Base-by-base conservation (phyloP, 2,888 invertebrate species). In the Carcina quercana region DNA sequence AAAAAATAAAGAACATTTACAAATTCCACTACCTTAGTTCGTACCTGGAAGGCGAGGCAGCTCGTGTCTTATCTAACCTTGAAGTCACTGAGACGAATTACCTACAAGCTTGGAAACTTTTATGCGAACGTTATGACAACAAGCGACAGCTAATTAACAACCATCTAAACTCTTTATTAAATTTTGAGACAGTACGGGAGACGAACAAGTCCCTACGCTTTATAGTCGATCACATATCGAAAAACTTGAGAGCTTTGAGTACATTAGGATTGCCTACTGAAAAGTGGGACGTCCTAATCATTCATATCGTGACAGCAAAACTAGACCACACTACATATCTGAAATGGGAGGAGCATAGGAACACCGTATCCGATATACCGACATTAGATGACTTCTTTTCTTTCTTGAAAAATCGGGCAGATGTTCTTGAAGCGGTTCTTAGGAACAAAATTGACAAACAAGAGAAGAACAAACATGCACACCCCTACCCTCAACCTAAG, bases 211-310 rank as follows among this genome's bases (percentile, higher is more conserved):
- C 32, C 4, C 12, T 43, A 10, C 15, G 40, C 3, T 33, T 15
- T 25, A 3, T 43, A 2, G 27, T 38, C 5, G 43, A 43, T 19
- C 20, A 29, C 17, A 22, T 43, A 5, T 32, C 37, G 1, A 50
- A 45, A 32, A 51, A 55, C 30, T 37, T 56, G 32, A 38, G 47
- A 38, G 53, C 57, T 45, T 26, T 49, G 2, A 13, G n/a, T n/a
- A 43, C 29, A 3, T 28, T 49, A 13, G 47, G 45, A 1, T 32
- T 42, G 21, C 45, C 45, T 1, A 40, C 40, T 1, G 37, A 43
- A 5, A 25, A 42, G 5, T 51, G 48, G 47, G 45, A 47, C 24
- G 33, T 31, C 5, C 8, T 47, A 3, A 37, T 49, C 2, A 42
- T 50, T 25, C 29, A 35, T 28, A 30, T 45, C 12, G 15, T 45